phyloP scores from a whole-genome alignment of 2,113 vertebrate species.

The Channa maculata region DNA sequence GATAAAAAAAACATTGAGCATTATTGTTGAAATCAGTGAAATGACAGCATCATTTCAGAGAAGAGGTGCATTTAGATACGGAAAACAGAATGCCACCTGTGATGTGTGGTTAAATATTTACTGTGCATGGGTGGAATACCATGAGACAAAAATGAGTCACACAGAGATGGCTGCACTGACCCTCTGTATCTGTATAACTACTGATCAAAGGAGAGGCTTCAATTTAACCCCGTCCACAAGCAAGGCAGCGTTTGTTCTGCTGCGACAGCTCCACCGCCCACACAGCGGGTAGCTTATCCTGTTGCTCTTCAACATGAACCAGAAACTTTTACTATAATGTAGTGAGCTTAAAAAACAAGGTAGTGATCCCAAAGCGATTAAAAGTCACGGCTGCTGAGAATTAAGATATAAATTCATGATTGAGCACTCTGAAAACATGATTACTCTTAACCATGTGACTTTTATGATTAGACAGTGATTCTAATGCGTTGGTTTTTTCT shows the following conservation, averaged over 20 bases:
- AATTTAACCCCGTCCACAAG: slow-evolving; percentile 20
- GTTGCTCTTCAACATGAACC: not conserved
- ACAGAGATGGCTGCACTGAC: slow-evolving; percentile 41
- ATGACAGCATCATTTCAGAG: slow-evolving; percentile 34
- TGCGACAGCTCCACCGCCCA: slow-evolving; percentile 17
- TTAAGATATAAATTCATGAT: not conserved
- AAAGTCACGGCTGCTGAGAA: not conserved
- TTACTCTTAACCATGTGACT: not conserved
- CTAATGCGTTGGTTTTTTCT: not conserved
- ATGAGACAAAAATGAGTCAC: slow-evolving; percentile 65
- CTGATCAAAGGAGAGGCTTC: slow-evolving; percentile 45
- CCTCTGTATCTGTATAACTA: slow-evolving; percentile 49
- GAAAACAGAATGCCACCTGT: slow-evolving; percentile 44
- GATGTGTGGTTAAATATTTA: slow-evolving; percentile 72
- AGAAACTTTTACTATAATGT: slow-evolving; percentile 1
- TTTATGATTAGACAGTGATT: not conserved
- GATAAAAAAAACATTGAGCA: slow-evolving; percentile 11
- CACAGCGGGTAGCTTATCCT: not conserved
- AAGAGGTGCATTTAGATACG: slow-evolving; percentile 26
- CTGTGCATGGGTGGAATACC: slow-evolving; percentile 42
- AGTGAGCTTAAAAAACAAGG: slow-evolving; percentile 1
- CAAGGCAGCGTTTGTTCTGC: slow-evolving; percentile 23
- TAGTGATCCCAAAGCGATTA: slow-evolving; percentile 3
- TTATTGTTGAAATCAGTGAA: slow-evolving; percentile 24
- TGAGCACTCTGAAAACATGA: not conserved